These are phyloP conservation scores for Pampusana beccarii DNA, from an alignment of 2,113 vertebrate genomes.

Conservation along the genomic window DNA sequence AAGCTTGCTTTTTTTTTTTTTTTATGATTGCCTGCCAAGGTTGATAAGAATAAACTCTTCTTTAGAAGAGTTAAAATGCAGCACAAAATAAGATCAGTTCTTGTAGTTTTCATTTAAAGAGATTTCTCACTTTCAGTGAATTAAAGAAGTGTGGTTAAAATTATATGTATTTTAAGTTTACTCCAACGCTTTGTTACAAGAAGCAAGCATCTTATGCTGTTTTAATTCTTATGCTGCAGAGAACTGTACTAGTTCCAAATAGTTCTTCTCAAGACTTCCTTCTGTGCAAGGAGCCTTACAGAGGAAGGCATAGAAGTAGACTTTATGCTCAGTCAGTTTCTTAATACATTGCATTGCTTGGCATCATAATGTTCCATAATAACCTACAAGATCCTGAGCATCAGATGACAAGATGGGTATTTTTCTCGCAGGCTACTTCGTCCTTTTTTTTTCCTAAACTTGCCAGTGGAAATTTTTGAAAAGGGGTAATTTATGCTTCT, in stretches of 20 bases:
- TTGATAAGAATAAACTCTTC: background rate
- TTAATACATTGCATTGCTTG: background rate
- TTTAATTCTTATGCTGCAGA: background rate
- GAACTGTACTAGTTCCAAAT: background rate
- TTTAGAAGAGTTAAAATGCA: background rate
- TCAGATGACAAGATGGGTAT: background rate
- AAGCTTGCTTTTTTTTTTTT: too few species aligned
- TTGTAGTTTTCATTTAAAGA: background rate
- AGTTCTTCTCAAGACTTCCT: background rate
- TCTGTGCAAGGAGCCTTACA: background rate
- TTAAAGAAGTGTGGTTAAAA: background rate
- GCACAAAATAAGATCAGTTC: background rate
- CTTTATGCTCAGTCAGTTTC: background rate
- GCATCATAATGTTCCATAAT: background rate
- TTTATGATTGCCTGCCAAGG: background rate
- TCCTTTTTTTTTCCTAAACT: background rate
- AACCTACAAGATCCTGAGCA: background rate
- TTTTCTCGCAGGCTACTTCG: background rate
- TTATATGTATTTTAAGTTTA: background rate
- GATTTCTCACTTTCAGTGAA: background rate
- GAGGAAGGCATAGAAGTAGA: background rate
- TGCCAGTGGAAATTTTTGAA: background rate
- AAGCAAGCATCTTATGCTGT: background rate
- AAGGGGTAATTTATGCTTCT: background rate
- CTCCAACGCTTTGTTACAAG: background rate